Evolutionary conservation across 2,113 vertebrate genomes (phyloP).

Genomic region (Triplophysa tibetana): DNA sequence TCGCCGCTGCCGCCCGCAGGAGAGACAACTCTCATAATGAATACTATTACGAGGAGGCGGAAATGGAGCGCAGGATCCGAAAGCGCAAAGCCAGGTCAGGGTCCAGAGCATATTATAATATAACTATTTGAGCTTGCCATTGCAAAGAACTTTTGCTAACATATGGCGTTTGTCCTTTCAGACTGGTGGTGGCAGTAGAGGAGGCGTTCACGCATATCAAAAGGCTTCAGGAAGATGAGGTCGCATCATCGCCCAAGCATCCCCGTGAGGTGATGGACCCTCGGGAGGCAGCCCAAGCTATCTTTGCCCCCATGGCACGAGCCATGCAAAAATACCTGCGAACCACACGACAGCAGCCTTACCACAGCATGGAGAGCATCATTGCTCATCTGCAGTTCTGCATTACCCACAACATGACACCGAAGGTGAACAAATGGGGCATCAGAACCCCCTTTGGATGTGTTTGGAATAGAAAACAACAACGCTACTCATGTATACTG

Average conservation of each 20-base stretch:
- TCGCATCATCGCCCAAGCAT: conserved; percentile 75
- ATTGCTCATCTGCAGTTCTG: conserved; percentile 96
- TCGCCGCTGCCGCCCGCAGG: conserved; percentile 87
- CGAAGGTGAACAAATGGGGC: conserved; percentile 76
- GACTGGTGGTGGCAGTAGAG: conserved; percentile 93
- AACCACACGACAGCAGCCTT: conserved; percentile 93
- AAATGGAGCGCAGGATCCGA: conserved; percentile 88
- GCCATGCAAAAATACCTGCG: conserved; percentile 98
- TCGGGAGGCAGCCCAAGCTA: conserved; percentile 92
- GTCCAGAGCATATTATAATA: background rate
- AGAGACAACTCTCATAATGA: conserved; percentile 96
- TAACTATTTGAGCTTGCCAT: background rate
- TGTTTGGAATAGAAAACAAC: background rate
- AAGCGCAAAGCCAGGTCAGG: conserved; percentile 90
- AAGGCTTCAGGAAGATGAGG: conserved; percentile 90
- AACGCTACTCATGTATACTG: background rate
- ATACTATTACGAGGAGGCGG: conserved; percentile 94
- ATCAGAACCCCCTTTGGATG: background rate
- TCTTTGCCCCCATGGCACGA: conserved; percentile 95
- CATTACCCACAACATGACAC: conserved; percentile 97
- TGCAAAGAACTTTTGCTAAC: background rate
- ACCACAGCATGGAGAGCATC: conserved; percentile 99
- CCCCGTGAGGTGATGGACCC: conserved; percentile 94
- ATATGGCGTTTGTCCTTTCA: conserved; percentile 50
- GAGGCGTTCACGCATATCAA: conserved; percentile 98